These are phyloP conservation scores for Ormyrus thymus DNA, from an alignment of 2,888 invertebrate genomes.

Conservation along the genomic window DNA sequence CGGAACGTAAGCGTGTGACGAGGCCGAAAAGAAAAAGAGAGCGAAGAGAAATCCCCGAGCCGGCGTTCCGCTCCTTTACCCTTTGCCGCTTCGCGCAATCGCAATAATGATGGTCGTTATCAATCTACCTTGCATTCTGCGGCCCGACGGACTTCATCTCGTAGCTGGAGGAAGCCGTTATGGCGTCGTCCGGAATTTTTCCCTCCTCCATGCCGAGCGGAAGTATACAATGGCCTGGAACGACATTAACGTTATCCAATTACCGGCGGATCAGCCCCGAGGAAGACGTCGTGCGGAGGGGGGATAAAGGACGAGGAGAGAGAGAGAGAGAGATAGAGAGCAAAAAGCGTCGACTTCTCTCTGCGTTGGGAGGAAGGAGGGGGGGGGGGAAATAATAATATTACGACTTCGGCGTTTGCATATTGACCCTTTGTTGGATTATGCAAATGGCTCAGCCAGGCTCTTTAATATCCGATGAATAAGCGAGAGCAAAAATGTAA, in stretches of 20 bases:
- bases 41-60: no score
- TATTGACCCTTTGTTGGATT: constrained; percentile 56
- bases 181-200: constrained; percentile 88
- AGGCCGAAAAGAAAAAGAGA: no score
- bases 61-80: no score
- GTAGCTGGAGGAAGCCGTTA: constrained; percentile 90
- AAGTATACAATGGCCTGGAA: constrained; percentile 81
- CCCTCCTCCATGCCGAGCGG: constrained; percentile 93
- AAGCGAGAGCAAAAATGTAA: constrained; percentile 29
- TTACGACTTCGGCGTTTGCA: constrained; percentile 52
- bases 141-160: constrained; percentile 92
- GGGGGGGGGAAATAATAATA: constrained; percentile 42
- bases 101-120: constrained; percentile 39
- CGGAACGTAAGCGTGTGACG: no score
- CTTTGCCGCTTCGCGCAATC: constrained; percentile 1
- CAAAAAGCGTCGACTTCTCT: not conserved
- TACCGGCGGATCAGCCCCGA: constrained; percentile 56
- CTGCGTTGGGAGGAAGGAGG: not conserved
- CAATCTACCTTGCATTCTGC: constrained; percentile 65
- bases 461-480: constrained; percentile 50
- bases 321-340: not conserved
- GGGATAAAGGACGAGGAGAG: not conserved
- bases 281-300: not conserved
- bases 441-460: constrained; percentile 46
- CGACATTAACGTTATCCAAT: constrained; percentile 62